Evolutionary conservation across 2,888 invertebrate genomes (phyloP).

Genomic region (Synanthedon andrenaeformis): DNA sequence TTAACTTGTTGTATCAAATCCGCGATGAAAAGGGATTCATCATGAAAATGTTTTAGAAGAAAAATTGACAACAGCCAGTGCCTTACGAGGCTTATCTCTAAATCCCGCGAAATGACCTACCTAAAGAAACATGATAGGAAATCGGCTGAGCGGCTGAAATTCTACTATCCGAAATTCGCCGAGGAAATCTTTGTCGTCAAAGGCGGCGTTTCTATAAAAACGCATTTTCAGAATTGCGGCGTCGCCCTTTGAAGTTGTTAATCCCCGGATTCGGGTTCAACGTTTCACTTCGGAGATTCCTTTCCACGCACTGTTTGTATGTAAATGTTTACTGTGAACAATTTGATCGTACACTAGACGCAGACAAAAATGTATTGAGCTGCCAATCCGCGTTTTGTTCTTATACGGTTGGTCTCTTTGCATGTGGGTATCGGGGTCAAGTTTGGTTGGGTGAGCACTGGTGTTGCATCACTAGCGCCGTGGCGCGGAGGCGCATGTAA

Average conservation of each 20-base stretch:
- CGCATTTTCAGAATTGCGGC: constrained; percentile 56
- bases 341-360: constrained; percentile 23
- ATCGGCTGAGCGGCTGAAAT: constrained; percentile 35
- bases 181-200: constrained; percentile 54
- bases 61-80: not conserved
- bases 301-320: constrained; percentile 19
- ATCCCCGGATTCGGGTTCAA: constrained; percentile 47
- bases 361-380: constrained; percentile 20
- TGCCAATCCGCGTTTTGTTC: constrained; percentile 6
- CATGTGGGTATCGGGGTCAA: constrained; percentile 14
- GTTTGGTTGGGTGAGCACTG: constrained; percentile 13
- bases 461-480: constrained; percentile 23
- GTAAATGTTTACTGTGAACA: constrained; percentile 31
- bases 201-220: constrained; percentile 61
- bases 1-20: too few relatives aligned
- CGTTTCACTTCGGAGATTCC: constrained; percentile 13
- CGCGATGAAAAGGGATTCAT: not conserved
- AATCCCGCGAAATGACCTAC: constrained; percentile 33
- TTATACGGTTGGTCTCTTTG: not conserved
- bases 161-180: constrained; percentile 41
- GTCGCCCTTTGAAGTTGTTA: constrained; percentile 52
- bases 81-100: constrained; percentile 12
- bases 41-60: not conserved
- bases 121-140: constrained; percentile 35
- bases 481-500: constrained; percentile 28